A percentile compares a stretch with the other conserved stretches of the same genome.
Evolutionary conservation across 1,140 invertebrate species (phyloP).

Genomic region (Lethrus apterus): DNA sequence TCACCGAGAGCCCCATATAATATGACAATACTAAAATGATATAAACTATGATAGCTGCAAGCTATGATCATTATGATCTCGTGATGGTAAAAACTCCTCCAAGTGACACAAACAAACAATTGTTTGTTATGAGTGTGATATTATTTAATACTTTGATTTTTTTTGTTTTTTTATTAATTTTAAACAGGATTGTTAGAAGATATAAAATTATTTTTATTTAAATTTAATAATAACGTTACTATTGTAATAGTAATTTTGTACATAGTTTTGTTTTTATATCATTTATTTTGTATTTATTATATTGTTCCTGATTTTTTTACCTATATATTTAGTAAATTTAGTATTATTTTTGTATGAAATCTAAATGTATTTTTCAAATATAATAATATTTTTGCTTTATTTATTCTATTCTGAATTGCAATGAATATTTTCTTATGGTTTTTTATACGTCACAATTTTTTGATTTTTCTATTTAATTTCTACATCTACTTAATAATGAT

Average conservation of each 20-base stretch:
- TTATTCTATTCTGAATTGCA: slow-evolving; percentile 10
- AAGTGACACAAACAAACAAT: slow-evolving; percentile 31
- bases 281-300: slow-evolving; percentile 37
- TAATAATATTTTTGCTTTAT: slow-evolving; percentile 8
- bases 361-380: slow-evolving; percentile 8
- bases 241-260: slow-evolving; percentile 30
- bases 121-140: slow-evolving; percentile 39
- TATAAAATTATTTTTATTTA: slow-evolving; percentile 35
- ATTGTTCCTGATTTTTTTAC: slow-evolving; percentile 38
- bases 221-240: slow-evolving; percentile 25
- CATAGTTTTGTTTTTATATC: slow-evolving; percentile 33
- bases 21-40: slow-evolving; percentile 4
- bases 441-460: not conserved
- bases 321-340: slow-evolving; percentile 19
- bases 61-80: slow-evolving; percentile 29
- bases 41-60: slow-evolving; percentile 13
- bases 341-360: slow-evolving; percentile 21
- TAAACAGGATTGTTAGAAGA: slow-evolving; percentile 29
- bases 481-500: not conserved
- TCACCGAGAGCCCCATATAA: slow-evolving; percentile 5
- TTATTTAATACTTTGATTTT: slow-evolving; percentile 39
- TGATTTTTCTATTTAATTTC: not conserved
- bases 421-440: slow-evolving; percentile 10
- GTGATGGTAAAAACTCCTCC: slow-evolving; percentile 31
- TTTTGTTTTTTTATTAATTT: slow-evolving; percentile 34